phyloP scores from a whole-genome alignment of 2,797 vertebrate species.

The Ctenosaura bakeri region DNA sequence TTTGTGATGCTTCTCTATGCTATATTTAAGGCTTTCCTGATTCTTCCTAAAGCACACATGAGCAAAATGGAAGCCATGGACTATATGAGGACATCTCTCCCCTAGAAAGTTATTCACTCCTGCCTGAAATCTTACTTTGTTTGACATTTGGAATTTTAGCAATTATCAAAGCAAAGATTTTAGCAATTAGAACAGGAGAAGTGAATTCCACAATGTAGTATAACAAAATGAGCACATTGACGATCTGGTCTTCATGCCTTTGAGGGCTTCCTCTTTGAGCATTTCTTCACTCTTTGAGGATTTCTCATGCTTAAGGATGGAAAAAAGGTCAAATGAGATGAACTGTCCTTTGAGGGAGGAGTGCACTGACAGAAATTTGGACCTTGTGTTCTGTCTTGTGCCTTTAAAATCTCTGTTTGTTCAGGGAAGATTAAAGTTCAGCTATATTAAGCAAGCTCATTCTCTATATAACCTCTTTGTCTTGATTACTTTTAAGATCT shows the following conservation, averaged over 20 bases:
- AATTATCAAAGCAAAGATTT: not conserved
- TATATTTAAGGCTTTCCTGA: not conserved
- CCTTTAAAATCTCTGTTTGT: not conserved
- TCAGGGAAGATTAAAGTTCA: conserved; percentile 38
- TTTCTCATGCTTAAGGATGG: not conserved
- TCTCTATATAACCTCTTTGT: conserved; percentile 18
- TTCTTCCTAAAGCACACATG: not conserved
- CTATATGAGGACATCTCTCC: too few relatives aligned
- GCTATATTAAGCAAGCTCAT: not conserved
- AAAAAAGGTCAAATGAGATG: not conserved
- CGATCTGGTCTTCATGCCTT: not conserved
- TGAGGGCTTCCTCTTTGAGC: too few relatives aligned
- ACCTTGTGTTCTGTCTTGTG: conserved; percentile 18
- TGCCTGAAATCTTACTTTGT: not conserved
- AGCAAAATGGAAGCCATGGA: too few relatives aligned
- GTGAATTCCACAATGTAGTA: not conserved
- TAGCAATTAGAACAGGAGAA: not conserved
- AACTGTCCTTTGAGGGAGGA: not conserved
- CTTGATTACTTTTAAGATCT: conserved; percentile 48
- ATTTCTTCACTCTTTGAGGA: not conserved
- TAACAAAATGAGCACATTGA: not conserved
- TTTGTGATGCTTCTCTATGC: not conserved
- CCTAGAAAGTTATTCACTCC: too few relatives aligned
- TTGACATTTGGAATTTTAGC: not conserved
- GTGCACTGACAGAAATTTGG: conserved; percentile 19